Evolutionary conservation across 2,797 vertebrate genomes (phyloP).

Genomic region (Micropoecilia bifurca): DNA sequence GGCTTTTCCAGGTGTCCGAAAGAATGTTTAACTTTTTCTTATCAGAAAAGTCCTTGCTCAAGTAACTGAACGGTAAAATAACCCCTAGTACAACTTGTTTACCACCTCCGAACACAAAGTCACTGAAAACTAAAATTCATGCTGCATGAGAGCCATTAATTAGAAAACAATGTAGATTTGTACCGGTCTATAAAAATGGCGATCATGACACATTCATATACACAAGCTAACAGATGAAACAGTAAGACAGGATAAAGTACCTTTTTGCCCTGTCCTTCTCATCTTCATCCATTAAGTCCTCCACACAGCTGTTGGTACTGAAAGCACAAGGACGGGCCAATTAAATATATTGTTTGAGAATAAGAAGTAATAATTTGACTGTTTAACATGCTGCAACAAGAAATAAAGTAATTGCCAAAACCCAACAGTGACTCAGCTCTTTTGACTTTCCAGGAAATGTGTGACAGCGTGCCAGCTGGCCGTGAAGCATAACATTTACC

Average conservation of each 20-base stretch:
- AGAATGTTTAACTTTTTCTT: background rate
- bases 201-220: background rate
- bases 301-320: constrained; percentile 87
- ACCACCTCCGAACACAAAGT: background rate
- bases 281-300: constrained; percentile 91
- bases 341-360: constrained; percentile 17
- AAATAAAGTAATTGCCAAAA: background rate
- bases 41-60: background rate
- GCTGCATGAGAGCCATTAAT: background rate
- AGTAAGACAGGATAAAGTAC: constrained; percentile 64
- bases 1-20: background rate
- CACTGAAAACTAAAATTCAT: background rate
- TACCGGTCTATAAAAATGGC: background rate
- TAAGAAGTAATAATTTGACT: background rate
- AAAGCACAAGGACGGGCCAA: constrained; percentile 43
- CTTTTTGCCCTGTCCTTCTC: constrained; percentile 89
- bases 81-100: background rate
- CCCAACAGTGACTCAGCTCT: background rate
- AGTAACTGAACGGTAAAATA: background rate
- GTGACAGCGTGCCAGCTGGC: background rate
- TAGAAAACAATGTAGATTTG: background rate
- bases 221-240: background rate
- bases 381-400: background rate
- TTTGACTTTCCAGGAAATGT: background rate
- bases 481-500: background rate